Conservation (phyloP, 2,888 invertebrate species). For the Altica lythri region DNA sequence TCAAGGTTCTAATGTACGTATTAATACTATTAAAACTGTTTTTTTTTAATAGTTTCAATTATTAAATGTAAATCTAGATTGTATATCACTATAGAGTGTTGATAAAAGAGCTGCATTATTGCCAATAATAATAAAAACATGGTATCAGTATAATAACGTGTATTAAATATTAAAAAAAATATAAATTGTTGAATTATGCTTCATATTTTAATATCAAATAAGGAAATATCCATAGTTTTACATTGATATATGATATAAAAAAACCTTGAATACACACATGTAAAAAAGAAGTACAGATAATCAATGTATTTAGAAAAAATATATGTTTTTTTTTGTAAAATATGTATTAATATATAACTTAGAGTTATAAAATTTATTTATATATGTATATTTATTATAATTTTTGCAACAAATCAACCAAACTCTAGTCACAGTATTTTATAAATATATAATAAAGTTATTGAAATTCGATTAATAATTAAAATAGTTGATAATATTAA, state of each 20-base stretch:
- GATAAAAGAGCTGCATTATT: too few species aligned
- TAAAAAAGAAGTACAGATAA: constrained; percentile 11
- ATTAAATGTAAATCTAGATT: too few species aligned
- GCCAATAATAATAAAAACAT: too few species aligned
- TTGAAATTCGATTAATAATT: too few species aligned
- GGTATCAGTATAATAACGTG: constrained; percentile 15
- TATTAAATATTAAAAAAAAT: constrained; percentile 12
- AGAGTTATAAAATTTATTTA: constrained; percentile 4
- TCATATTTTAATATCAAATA: constrained; percentile 24
- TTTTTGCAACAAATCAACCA: constrained; percentile 9
- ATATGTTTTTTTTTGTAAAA: constrained; percentile 3
- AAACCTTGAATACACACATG: constrained; percentile 10
- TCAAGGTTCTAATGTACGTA: too few species aligned
- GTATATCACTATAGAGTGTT: too few species aligned
- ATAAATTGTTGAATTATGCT: constrained; percentile 23
- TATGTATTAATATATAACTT: too few species aligned
- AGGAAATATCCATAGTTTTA: constrained; percentile 19
- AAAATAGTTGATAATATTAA: too few species aligned
- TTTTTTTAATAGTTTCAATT: too few species aligned
- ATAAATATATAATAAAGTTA: constrained; percentile 2
- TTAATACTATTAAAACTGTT: too few species aligned
- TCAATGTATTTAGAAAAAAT: constrained; percentile 3
- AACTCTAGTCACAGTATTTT: constrained; percentile 16
- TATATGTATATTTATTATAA: constrained; percentile 5
- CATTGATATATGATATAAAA: constrained; percentile 5